phyloP scores from a whole-genome alignment of 2,113 vertebrate genomes.

The Ceuthmochares aereus region DNA sequence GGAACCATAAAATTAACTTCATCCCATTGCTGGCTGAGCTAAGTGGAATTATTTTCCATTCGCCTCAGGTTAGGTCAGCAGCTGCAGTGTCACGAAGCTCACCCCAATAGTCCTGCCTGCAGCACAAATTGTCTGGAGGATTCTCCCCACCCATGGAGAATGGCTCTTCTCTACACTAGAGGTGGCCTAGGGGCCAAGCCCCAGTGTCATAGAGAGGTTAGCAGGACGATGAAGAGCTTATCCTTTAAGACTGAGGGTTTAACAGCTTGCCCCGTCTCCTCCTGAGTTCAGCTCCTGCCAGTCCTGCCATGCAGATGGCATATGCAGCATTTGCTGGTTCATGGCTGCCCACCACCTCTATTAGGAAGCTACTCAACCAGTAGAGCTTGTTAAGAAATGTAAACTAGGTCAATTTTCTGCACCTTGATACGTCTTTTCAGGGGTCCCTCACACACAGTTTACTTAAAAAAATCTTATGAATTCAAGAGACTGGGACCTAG shows the following conservation, averaged over 20 bases:
- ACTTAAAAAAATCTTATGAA: background rate
- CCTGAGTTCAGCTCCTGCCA: background rate
- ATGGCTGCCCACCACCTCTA: background rate
- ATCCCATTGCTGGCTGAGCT: background rate
- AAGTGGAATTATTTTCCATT: background rate
- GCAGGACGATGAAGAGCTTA: background rate
- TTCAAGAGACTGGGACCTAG: background rate
- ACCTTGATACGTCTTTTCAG: background rate
- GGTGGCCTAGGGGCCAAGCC: background rate
- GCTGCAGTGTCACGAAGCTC: background rate
- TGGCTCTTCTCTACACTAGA: background rate
- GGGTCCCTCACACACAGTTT: background rate
- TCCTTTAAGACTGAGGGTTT: background rate
- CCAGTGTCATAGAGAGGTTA: background rate
- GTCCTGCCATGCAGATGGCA: background rate
- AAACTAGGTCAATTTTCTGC: background rate
- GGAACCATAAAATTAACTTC: background rate
- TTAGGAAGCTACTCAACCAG: background rate
- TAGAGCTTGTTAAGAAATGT: background rate
- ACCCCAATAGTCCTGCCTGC: background rate
- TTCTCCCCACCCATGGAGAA: fast-evolving
- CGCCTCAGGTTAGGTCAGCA: background rate
- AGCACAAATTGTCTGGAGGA: background rate
- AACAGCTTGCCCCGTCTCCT: constrained; percentile 3
- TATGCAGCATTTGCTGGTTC: background rate